These are phyloP conservation scores for Oplegnathus fasciatus DNA, from an alignment of 2,113 vertebrate genomes.

Conservation along the genomic window DNA sequence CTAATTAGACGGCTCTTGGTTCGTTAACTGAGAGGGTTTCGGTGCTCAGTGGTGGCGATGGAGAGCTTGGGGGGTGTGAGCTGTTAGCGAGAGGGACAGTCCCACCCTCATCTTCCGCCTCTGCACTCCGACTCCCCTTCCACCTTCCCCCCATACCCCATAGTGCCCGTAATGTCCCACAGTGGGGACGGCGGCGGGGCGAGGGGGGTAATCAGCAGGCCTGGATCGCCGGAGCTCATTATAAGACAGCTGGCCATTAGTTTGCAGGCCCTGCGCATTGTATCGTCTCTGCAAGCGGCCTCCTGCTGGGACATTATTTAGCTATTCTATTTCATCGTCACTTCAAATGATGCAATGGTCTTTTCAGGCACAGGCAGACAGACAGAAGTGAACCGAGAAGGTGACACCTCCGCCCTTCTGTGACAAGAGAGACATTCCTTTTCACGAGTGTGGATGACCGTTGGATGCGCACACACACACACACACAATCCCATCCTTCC, in stretches of 20 bases:
- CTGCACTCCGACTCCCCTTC: conserved; percentile 35
- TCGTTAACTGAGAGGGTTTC: conserved; percentile 79
- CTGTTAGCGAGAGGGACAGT: conserved; percentile 68
- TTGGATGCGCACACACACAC: not conserved
- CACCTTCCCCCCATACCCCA: conserved; percentile 15
- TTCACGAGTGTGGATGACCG: conserved; percentile 33
- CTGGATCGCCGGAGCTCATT: conserved; percentile 76
- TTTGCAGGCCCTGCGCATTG: conserved; percentile 73
- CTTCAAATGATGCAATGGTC: conserved; percentile 79
- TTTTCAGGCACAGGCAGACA: conserved; percentile 67
- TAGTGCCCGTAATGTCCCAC: conserved; percentile 54
- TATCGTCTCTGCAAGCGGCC: conserved; percentile 71
- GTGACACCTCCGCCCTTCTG: conserved; percentile 70
- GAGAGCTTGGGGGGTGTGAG: conserved; percentile 61
- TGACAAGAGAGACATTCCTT: conserved; percentile 56
- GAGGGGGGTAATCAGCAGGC: conserved; percentile 64
- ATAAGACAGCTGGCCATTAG: conserved; percentile 83
- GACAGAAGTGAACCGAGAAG: conserved; percentile 52
- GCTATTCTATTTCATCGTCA: conserved; percentile 82
- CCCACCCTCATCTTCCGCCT: conserved; percentile 65
- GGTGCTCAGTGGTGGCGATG: conserved; percentile 69
- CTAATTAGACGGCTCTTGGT: conserved; percentile 84
- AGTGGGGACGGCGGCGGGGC: conserved; percentile 28
- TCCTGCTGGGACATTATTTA: conserved; percentile 85
- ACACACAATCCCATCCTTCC: conserved; percentile 24